Base-by-base conservation (phyloP, 2,797 vertebrate species). In the Moxostoma hubbsi region DNA sequence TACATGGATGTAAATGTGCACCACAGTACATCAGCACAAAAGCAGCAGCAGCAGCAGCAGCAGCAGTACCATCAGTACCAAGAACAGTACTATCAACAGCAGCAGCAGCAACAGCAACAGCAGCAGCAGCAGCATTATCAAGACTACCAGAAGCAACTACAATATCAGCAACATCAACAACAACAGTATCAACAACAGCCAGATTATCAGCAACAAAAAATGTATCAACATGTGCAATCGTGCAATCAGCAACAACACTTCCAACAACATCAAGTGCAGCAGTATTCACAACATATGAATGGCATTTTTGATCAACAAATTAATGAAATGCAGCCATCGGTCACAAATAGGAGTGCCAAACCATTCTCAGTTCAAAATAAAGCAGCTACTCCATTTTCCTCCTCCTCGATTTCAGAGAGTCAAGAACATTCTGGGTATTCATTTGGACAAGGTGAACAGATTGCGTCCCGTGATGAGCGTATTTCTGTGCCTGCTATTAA, bases 391-490 rank as follows among this genome's bases (percentile, higher is more conserved):
- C 91, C 93, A 45, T 97, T 95, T 93, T 92, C 93, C 81, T 89
- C 96, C 0, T 46, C 87, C 36, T 85, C 91, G 73, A 94, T 85
- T 79, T 53, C 93, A 85, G 86, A 89, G 7, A 96, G 91, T 81
- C 95, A 95, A 76, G 96, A 96, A 73, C 75, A 92, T 36, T 90
- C 92, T 16, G 91, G 89, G 1, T 94, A 92, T 93, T 68, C 91
- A 68, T 73, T 84, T 0, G 93, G 94, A 62, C 90, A 95, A 73
- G 92, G 94, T 0, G 98, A 99, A 85, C 94, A 94, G 82, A 97
- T 99, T 75, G 97, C 98, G 0, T 98, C 98, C 69, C 93, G 98
- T 18, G 98, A 99, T 68, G 97, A 99, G 82, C 94, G 98, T 77
- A 99, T 99, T 82, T 92, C 97, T 0, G 96, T 97, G 75, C 98